Evolutionary conservation across 2,797 vertebrate species (phyloP).

Genomic region (Nannoperca obscura): DNA sequence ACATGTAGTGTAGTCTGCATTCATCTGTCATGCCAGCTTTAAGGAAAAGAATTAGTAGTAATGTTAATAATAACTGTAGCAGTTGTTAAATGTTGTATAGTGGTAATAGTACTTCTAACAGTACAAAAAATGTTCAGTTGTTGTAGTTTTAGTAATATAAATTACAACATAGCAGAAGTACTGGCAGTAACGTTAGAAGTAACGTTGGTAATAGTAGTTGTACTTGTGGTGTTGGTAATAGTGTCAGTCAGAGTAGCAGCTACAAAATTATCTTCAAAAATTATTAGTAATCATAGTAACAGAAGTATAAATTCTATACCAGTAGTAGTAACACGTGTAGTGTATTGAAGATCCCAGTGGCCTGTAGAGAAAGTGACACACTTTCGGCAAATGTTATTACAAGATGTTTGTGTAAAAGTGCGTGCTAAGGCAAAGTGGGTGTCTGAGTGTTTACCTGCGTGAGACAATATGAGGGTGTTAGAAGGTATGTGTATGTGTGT

Average conservation of each 20-base stretch:
- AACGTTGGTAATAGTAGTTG: neutral
- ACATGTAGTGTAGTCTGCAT: neutral
- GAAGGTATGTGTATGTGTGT: neutral
- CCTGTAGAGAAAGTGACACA: slow-evolving; percentile 4
- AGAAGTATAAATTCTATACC: neutral
- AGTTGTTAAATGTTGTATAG: neutral
- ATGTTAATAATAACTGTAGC: neutral
- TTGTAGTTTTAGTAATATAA: neutral
- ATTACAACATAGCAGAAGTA: too few species aligned
- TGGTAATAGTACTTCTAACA: neutral
- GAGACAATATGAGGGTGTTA: slow-evolving; percentile 47
- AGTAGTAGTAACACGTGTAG: neutral
- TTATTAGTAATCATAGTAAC: too few species aligned
- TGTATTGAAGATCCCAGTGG: slow-evolving; percentile 1
- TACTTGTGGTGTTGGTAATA: neutral
- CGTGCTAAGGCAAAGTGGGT: slow-evolving; percentile 21
- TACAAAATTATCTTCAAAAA: too few species aligned
- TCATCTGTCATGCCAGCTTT: too few species aligned
- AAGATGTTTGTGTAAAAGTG: slow-evolving; percentile 16
- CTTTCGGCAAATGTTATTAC: slow-evolving; percentile 15
- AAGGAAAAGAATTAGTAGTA: neutral
- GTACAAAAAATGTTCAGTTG: neutral
- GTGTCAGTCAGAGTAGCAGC: neutral
- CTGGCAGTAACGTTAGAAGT: too few species aligned
- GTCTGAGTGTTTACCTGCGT: slow-evolving; percentile 57